Conservation (phyloP, 2,113 vertebrate species). For the cattle (Bos taurus) region DNA sequence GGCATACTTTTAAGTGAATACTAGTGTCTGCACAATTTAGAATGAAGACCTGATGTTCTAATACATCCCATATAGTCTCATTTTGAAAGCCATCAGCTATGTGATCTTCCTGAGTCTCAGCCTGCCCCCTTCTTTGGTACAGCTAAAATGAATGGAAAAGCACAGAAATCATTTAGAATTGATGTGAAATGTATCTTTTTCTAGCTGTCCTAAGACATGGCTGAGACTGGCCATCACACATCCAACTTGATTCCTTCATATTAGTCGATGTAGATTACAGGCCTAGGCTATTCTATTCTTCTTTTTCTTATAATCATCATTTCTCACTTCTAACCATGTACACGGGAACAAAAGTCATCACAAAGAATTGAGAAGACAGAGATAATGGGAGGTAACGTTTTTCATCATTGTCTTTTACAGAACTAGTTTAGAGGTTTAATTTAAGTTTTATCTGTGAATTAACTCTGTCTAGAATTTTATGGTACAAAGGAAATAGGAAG, state of each 20-base stretch:
- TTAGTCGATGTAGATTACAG: not conserved
- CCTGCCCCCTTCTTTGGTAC: not conserved
- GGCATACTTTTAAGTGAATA: conserved; percentile 33
- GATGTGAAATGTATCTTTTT: not conserved
- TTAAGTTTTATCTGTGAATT: conserved; percentile 55
- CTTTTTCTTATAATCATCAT: not conserved
- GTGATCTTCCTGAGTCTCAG: not conserved
- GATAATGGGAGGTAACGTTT: not conserved
- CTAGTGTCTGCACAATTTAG: conserved; percentile 33
- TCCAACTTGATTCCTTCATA: not conserved
- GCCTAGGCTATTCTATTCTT: not conserved
- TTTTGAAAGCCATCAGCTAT: conserved; percentile 33
- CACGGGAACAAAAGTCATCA: not conserved
- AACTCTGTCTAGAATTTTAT: not conserved
- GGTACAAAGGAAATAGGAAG: not conserved
- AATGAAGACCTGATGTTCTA: conserved; percentile 14
- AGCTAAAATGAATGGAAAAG: conserved; percentile 13
- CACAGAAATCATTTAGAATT: conserved; percentile 36
- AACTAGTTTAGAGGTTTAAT: not conserved
- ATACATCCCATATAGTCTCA: not conserved
- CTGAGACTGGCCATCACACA: not conserved
- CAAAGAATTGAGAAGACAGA: not conserved
- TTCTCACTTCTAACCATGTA: not conserved
- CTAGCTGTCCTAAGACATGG: not conserved
- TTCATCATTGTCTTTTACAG: not conserved